phyloP scores from a whole-genome alignment of 2,888 invertebrate genomes.

The Stenichneumon culpator region DNA sequence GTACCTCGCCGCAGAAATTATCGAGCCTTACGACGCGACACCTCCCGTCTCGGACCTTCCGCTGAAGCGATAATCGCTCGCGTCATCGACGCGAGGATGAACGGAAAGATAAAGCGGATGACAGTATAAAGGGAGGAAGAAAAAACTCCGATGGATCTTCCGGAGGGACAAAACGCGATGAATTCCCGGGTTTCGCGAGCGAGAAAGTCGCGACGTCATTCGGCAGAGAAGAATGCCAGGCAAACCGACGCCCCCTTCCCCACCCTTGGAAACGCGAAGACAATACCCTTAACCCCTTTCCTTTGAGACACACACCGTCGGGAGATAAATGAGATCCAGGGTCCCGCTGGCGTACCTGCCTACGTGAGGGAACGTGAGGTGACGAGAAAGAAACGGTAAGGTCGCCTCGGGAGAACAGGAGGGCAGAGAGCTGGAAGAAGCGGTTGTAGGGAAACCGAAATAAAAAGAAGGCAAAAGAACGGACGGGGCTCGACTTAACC shows the following conservation, averaged over 20 bases:
- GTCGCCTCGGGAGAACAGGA: not conserved
- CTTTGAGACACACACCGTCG: constrained; percentile 52
- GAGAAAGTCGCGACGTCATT: constrained; percentile 54
- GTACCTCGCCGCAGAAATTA: not conserved
- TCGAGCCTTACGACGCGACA: not conserved
- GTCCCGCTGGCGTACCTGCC: constrained; percentile 14
- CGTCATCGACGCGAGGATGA: constrained; percentile 42
- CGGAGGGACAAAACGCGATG: constrained; percentile 45
- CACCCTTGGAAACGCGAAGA: constrained; percentile 46
- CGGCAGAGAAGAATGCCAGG: constrained; percentile 38
- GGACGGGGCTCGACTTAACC: constrained; percentile 25
- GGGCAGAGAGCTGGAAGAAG: not conserved
- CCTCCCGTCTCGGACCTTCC: not conserved
- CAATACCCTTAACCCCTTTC: constrained; percentile 65
- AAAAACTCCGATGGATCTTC: constrained; percentile 30
- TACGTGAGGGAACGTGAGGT: constrained; percentile 36
- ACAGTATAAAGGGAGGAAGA: constrained; percentile 4
- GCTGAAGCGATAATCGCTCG: not conserved
- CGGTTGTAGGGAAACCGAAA: not conserved
- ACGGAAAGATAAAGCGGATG: constrained; percentile 41
- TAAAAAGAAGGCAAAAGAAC: constrained; percentile 11
- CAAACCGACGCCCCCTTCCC: not conserved
- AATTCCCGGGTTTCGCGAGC: not conserved
- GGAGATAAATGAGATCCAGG: constrained; percentile 60
- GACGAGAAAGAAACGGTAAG: constrained; percentile 30